phyloP scores from a whole-genome alignment of 2,888 invertebrate genomes.

The Cephus spinipes region DNA sequence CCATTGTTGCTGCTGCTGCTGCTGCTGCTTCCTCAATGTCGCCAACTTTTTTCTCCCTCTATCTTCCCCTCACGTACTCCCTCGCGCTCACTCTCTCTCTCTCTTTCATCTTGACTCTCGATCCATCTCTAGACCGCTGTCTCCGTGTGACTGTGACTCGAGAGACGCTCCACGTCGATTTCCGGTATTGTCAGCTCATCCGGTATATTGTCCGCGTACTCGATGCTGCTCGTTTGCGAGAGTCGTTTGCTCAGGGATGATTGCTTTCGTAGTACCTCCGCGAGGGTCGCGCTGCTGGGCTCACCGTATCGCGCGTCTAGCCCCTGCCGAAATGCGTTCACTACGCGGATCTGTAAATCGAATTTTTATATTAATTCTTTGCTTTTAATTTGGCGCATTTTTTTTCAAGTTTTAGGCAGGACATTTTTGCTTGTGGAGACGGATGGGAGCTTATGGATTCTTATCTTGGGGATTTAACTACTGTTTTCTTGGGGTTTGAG shows the following conservation, averaged over 20 bases:
- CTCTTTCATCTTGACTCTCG: not conserved
- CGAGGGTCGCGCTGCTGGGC: constrained; percentile 86
- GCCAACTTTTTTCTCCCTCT: not conserved
- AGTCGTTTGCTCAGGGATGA: constrained; percentile 91
- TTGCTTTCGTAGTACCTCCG: constrained; percentile 94
- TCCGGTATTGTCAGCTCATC: constrained; percentile 91
- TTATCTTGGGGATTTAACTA: too few species aligned
- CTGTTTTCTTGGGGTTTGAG: too few species aligned
- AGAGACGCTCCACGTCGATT: constrained; percentile 92
- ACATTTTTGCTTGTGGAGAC: too few species aligned
- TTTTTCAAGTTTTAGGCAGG: too few species aligned
- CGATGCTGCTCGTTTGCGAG: constrained; percentile 92
- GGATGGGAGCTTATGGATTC: too few species aligned
- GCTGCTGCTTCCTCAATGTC: not conserved
- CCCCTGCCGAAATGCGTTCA: constrained; percentile 99
- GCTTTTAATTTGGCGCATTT: too few species aligned
- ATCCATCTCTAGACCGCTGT: constrained; percentile 84
- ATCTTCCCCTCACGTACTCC: not conserved
- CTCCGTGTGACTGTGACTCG: constrained; percentile 94
- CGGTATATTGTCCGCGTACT: constrained; percentile 90
- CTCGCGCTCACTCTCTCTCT: not conserved
- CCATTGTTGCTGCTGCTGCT: too few species aligned
- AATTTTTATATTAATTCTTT: constrained; percentile 25
- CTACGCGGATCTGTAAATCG: constrained; percentile 96
- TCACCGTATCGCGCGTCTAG: constrained; percentile 81